Conservation (phyloP, 2,113 vertebrate species). For the Pipa parva region DNA sequence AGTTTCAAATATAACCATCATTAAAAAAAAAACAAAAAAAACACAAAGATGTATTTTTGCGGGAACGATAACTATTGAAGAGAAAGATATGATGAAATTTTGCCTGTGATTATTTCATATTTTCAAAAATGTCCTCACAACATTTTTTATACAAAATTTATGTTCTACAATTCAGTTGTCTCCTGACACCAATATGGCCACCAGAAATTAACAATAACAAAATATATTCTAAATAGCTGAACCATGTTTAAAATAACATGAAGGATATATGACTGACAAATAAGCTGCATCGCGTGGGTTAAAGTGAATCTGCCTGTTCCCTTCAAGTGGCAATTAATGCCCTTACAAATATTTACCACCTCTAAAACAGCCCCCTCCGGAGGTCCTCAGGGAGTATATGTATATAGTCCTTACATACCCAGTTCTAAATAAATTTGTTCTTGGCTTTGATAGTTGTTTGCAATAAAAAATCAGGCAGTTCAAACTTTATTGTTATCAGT, state of each 20-base stretch:
- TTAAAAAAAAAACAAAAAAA: conserved; percentile 14
- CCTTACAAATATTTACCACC: no score
- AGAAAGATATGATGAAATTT: conserved; percentile 8
- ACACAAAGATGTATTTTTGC: conserved; percentile 8
- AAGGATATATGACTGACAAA: conserved; percentile 26
- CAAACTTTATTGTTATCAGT: no score
- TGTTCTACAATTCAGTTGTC: conserved; percentile 30
- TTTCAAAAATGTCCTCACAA: neutral
- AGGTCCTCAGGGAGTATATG: neutral
- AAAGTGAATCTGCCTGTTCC: conserved; percentile 1
- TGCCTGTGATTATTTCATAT: neutral
- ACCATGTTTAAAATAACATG: conserved; percentile 42
- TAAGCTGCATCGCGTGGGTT: conserved; percentile 21
- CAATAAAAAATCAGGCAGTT: neutral
- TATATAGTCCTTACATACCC: conserved; percentile 2
- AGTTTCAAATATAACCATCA: no score
- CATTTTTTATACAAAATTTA: conserved; percentile 15
- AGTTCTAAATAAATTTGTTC: conserved; percentile 12
- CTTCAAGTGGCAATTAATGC: conserved; percentile 15
- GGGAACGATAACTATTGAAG: conserved; percentile 2
- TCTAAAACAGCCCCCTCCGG: no score
- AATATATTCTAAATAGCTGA: conserved; percentile 22
- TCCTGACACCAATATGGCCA: conserved; percentile 24
- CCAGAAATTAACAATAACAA: conserved; percentile 27
- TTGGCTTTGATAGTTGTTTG: neutral